Evolutionary conservation across 2,113 vertebrate genomes (phyloP).

Genomic region (Protomyctophum bolini): DNA sequence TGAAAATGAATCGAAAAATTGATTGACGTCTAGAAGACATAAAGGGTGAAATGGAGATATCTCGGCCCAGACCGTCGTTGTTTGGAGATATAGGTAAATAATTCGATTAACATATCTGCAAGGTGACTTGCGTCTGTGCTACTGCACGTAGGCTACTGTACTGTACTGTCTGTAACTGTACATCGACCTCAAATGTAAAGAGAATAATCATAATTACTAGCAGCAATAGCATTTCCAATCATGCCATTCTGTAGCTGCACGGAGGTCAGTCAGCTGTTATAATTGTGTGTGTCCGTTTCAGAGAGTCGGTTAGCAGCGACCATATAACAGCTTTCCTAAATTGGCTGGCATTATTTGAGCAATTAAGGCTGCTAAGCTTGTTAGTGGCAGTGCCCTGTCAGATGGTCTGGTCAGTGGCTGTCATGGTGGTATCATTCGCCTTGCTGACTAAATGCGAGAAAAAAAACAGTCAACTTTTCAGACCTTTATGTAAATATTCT

Average conservation of each 20-base stretch:
- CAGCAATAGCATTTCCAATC: background rate
- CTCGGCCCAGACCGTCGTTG: constrained; percentile 73
- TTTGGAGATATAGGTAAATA: constrained; percentile 81
- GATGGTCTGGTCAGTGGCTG: background rate
- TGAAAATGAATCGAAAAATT: constrained; percentile 3
- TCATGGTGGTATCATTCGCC: background rate
- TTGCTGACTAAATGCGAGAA: no score
- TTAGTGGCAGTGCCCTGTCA: constrained; percentile 14
- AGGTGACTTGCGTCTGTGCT: no score
- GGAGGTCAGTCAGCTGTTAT: background rate
- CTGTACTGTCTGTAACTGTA: no score
- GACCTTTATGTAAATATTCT: no score
- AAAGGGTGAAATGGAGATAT: constrained; percentile 63
- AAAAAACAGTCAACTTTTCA: no score
- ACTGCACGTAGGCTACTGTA: no score
- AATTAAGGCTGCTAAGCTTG: constrained; percentile 39
- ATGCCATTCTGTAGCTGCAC: no score
- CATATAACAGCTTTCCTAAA: background rate
- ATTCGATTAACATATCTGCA: constrained; percentile 42
- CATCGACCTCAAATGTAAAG: background rate
- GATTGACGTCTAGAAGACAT: background rate
- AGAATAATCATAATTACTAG: background rate
- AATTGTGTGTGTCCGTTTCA: no score
- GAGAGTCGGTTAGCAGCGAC: background rate
- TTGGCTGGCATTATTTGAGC: constrained; percentile 3